Evolutionary conservation across 92 coral and sea anemone species (phyloP), one percentile per base, ranked within the genome.

Genomic region (Parazoanthus atlanticus): DNA sequence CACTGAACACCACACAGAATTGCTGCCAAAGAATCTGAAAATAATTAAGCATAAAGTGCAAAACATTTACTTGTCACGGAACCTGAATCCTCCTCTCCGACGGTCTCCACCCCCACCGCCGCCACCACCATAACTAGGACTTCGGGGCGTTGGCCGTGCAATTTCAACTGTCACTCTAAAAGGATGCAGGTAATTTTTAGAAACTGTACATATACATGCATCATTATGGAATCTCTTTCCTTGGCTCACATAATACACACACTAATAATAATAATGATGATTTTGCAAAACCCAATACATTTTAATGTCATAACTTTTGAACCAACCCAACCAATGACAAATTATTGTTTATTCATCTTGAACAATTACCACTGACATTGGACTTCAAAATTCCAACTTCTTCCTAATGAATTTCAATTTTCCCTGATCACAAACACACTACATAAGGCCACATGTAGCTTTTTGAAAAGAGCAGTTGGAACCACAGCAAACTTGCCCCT

Each of bases 121-220:
- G 3, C 98, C 93, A 13, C 97, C 93, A 40, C 98, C 93, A 71
- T 95, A 90, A 15, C 92, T 88, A 69, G 96, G 93, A 66, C 98
- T 91, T 32, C 98, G 79, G 30, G 93, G 86, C 0, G 94, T 91
- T 73, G 99, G 99, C 66, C 95, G 91, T 5, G 99, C 99, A 92
- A 93, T 96, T 80, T 96, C 99, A 69, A 96, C 99, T 58, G 99
- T 95, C 29, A 96, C 97, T 81, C 99, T 96, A 77, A 17, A 46
- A 78, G 67, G 52, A 6, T 64, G 19, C 25, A 74, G 47, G 82
- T 36, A 82, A 7, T 52, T 25, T 12, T 33, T 65, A 74, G 75
- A 10, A 69, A 88, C 58, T 70, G 3, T 56, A 15, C 23, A 0
- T 19, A 16, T 36, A 36, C 38, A 36, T 36, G 38, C 38, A 36